These are phyloP conservation scores for Bombus difficillimus DNA, from an alignment of 1,140 invertebrate species.

Conservation along the genomic window DNA sequence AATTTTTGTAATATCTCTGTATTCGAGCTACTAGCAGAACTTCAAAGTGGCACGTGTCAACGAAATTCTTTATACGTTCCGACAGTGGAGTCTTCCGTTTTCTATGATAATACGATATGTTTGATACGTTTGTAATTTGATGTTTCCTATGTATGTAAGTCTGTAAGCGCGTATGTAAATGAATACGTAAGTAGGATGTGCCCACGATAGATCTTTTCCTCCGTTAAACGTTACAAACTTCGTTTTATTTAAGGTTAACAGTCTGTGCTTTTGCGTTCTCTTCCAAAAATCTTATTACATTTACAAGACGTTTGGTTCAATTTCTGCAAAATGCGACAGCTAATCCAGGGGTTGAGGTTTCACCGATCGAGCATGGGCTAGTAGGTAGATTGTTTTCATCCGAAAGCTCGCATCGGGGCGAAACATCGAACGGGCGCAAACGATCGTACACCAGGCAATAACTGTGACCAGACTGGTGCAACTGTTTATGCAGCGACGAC, in stretches of 20 bases:
- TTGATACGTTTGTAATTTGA: no score
- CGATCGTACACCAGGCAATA: slow-evolving; percentile 46
- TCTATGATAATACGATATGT: no score
- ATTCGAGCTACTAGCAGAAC: no score
- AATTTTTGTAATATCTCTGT: no score
- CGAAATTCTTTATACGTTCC: no score
- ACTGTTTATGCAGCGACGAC: slow-evolving; percentile 64
- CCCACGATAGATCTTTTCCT: no score
- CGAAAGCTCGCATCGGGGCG: neutral
- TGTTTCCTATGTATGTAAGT: no score
- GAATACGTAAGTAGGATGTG: no score
- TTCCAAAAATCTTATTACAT: neutral
- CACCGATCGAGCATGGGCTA: neutral
- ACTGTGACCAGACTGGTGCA: slow-evolving; percentile 35
- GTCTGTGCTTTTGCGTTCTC: neutral
- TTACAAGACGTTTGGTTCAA: neutral
- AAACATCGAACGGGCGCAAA: slow-evolving; percentile 21
- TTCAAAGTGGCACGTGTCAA: no score
- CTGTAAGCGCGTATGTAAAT: no score
- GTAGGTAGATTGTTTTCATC: neutral
- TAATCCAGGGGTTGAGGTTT: neutral
- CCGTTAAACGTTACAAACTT: neutral
- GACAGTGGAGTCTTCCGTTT: no score
- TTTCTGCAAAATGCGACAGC: neutral
- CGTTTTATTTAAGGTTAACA: neutral